Evolutionary conservation across 2,113 vertebrate genomes (phyloP), one percentile per base, ranked within the genome.

Genomic region (Cryptotis parvus): DNA sequence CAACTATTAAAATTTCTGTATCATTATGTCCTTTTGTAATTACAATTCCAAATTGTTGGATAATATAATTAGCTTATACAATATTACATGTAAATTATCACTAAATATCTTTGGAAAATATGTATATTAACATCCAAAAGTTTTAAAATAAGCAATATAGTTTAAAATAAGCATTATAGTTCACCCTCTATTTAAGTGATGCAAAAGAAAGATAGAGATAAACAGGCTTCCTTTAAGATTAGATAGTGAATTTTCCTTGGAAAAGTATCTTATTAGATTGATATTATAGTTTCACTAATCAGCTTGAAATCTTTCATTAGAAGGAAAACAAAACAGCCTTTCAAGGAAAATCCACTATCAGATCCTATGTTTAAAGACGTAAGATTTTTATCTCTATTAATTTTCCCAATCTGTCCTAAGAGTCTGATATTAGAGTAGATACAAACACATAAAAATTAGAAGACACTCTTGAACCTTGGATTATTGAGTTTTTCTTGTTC

Each of bases 151-250:
- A 29, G 3, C 55, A 92, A 81, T 0, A 6, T n/a, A n/a, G 37
- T 37, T 26, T 84, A 33, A 83, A 84, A 33, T 61, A 87, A 49
- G 0, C 10, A 1, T 18, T 35, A 26, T 1, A 79, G 20, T 2
- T 94, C 16, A 70, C 6, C 27, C 49, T 86, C 24, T 58, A n/a
- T n/a, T n/a, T n/a, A n/a, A n/a, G n/a, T n/a, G n/a, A n/a, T n/a
- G n/a, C n/a, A n/a, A n/a, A n/a, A n/a, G n/a, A 91, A 80, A 39
- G 58, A 81, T 45, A 81, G 75, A 78, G 73, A 96, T 92, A 33
- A 92, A 26, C 24, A 86, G 89, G 93, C 89, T 92, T 77, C 43
- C 15, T 74, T 27, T 52, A 31, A 84, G 84, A 92, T 92, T 89
- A 94, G 68, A 35, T 35, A 58, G 37, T 84, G 20, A 81, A 43